Conservation (phyloP, 2,888 invertebrate species). For the Enoplolaimus lenunculus region DNA sequence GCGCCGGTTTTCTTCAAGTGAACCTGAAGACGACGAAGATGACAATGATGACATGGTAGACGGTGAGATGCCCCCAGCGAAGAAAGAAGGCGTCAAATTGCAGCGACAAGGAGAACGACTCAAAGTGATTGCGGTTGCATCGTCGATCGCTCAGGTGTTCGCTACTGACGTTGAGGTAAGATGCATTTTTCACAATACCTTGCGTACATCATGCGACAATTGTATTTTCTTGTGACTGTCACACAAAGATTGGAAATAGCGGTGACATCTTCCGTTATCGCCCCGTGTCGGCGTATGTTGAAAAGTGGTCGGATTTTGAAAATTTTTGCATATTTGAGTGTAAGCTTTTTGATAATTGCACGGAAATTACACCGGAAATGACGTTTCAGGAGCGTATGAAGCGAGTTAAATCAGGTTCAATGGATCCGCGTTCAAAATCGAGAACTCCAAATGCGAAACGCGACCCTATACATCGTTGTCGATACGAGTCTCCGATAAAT, state of each 20-base stretch:
- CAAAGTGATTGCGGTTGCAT: slow-evolving; percentile 12
- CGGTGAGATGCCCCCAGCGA: too few species aligned
- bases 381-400: slow-evolving; percentile 15
- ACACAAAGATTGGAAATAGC: too few species aligned
- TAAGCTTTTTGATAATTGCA: too few species aligned
- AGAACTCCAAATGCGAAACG: slow-evolving; percentile 72
- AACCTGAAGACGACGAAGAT: slow-evolving; percentile 56
- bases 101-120: slow-evolving; percentile 27
- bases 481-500: slow-evolving; percentile 82
- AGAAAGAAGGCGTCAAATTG: slow-evolving; percentile 40
- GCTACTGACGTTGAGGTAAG: slow-evolving; percentile 7
- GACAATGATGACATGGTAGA: slow-evolving; percentile 26
- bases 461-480: slow-evolving; percentile 61
- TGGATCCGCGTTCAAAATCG: slow-evolving; percentile 88
- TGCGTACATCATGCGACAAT: too few species aligned
- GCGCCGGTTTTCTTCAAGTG: slow-evolving; percentile 55
- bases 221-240: slow-evolving; percentile 75
- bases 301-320: too few species aligned
- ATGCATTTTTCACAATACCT: too few species aligned
- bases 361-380: too few species aligned
- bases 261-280: too few species aligned
- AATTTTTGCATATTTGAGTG: too few species aligned
- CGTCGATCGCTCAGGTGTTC: slow-evolving; percentile 14
- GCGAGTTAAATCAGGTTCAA: slow-evolving; percentile 16
- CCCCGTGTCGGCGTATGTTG: too few species aligned